Evolutionary conservation across 2,888 invertebrate genomes (phyloP).

Genomic region (Diploptera punctata): DNA sequence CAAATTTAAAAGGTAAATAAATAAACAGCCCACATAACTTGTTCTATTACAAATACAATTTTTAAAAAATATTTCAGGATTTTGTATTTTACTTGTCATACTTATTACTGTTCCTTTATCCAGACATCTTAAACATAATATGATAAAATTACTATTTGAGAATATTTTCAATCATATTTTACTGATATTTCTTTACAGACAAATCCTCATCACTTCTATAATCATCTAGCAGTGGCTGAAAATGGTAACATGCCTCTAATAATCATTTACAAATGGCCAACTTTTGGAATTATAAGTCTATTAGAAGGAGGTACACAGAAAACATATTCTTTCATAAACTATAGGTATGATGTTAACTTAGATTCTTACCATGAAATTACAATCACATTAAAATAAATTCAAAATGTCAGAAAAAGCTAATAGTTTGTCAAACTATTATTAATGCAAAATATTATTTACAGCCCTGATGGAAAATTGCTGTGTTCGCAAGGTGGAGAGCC

Average conservation of each 20-base stretch:
- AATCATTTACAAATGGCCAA: constrained; percentile 84
- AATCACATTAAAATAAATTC: neutral
- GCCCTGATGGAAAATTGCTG: constrained; percentile 79
- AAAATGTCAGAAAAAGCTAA: too few species aligned
- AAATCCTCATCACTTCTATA: constrained; percentile 60
- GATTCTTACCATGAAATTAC: neutral
- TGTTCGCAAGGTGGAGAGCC: constrained; percentile 86
- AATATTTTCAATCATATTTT: neutral
- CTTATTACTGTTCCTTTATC: too few species aligned
- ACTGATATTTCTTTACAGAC: constrained; percentile 55
- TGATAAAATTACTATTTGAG: too few species aligned
- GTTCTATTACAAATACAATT: too few species aligned
- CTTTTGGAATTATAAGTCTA: constrained; percentile 74
- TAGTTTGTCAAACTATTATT: too few species aligned
- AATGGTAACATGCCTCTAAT: constrained; percentile 76
- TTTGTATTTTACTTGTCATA: too few species aligned
- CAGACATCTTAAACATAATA: too few species aligned
- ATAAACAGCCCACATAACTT: too few species aligned
- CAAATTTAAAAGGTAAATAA: too few species aligned
- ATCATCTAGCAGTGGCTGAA: constrained; percentile 85
- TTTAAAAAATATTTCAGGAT: too few species aligned
- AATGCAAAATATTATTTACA: constrained; percentile 53
- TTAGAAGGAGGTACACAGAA: constrained; percentile 77
- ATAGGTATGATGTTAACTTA: constrained; percentile 70
- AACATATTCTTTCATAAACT: constrained; percentile 75